Evolutionary conservation across 2,888 invertebrate species (phyloP).

Genomic region (Crematogaster levior): DNA sequence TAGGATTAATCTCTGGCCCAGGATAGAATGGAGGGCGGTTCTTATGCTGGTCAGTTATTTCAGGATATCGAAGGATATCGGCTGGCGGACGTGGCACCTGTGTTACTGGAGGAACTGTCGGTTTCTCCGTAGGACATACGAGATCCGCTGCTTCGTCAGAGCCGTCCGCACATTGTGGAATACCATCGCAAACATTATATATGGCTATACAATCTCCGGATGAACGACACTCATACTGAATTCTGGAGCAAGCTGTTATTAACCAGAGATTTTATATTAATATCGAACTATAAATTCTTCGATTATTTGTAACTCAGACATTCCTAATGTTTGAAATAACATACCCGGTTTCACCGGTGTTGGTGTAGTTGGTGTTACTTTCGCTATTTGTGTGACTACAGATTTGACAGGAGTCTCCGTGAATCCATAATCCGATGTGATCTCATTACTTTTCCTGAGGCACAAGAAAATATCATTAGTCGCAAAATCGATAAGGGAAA

Average conservation of each 20-base stretch:
- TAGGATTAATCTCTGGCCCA: conserved; percentile 71
- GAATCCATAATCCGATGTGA: conserved; percentile 68
- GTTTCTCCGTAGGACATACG: conserved; percentile 88
- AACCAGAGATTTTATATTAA: conserved; percentile 41
- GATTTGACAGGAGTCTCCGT: conserved; percentile 74
- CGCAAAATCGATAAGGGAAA: conserved; percentile 16
- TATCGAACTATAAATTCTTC: background rate
- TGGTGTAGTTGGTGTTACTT: conserved; percentile 72
- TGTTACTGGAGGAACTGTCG: conserved; percentile 82
- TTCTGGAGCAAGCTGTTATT: conserved; percentile 89
- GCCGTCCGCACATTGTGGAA: conserved; percentile 96
- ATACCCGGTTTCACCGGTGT: conserved; percentile 76
- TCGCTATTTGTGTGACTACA: conserved; percentile 73
- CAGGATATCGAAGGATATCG: conserved; percentile 78
- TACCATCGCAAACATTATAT: conserved; percentile 98
- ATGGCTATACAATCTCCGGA: conserved; percentile 97
- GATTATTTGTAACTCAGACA: background rate
- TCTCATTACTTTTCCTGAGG: conserved; percentile 72
- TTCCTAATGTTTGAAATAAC: background rate
- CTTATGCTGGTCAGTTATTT: conserved; percentile 78
- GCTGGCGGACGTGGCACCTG: conserved; percentile 70
- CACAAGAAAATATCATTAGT: background rate
- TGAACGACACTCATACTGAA: conserved; percentile 95
- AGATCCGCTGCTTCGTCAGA: conserved; percentile 96
- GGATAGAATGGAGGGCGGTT: conserved; percentile 72